phyloP scores from a whole-genome alignment of 2,113 vertebrate genomes.

The Amphiprion ocellaris region DNA sequence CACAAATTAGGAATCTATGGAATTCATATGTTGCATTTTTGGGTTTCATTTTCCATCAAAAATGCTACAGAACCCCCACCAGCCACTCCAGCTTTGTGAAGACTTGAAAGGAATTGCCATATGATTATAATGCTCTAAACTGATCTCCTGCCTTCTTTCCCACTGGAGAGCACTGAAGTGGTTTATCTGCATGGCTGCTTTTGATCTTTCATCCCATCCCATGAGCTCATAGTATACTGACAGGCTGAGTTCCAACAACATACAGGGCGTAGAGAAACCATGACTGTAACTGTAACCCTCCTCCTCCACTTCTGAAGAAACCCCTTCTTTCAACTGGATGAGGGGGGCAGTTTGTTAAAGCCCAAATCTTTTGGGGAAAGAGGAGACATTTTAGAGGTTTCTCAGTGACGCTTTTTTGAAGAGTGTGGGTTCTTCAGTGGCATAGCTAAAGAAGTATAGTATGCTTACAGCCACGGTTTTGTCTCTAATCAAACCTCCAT shows the following conservation, averaged over 20 bases:
- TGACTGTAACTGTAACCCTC: constrained; percentile 38
- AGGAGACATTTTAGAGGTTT: constrained; percentile 34
- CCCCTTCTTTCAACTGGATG: constrained; percentile 16
- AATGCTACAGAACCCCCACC: background rate
- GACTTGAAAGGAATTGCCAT: constrained; percentile 48
- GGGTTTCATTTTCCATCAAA: background rate
- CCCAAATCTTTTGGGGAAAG: constrained; percentile 21
- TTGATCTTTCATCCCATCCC: constrained; percentile 71
- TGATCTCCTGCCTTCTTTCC: constrained; percentile 47
- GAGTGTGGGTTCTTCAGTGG: background rate
- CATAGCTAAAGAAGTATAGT: background rate
- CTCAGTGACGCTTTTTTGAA: constrained; percentile 17
- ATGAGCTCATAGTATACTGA: constrained; percentile 56
- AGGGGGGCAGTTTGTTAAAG: constrained; percentile 13
- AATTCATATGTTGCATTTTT: constrained; percentile 31
- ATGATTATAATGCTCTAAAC: constrained; percentile 48
- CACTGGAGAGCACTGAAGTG: constrained; percentile 45
- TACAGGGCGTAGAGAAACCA: constrained; percentile 46
- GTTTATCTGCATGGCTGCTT: constrained; percentile 65
- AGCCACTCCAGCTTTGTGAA: background rate
- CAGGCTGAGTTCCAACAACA: constrained; percentile 54
- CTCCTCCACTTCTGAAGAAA: constrained; percentile 32
- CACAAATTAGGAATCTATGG: constrained; percentile 30
- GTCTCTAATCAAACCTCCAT: constrained; percentile 5
- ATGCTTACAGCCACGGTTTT: background rate